These are phyloP conservation scores for Macroglossus sobrinus DNA, from an alignment of 2,113 vertebrate species.

Conservation along the genomic window DNA sequence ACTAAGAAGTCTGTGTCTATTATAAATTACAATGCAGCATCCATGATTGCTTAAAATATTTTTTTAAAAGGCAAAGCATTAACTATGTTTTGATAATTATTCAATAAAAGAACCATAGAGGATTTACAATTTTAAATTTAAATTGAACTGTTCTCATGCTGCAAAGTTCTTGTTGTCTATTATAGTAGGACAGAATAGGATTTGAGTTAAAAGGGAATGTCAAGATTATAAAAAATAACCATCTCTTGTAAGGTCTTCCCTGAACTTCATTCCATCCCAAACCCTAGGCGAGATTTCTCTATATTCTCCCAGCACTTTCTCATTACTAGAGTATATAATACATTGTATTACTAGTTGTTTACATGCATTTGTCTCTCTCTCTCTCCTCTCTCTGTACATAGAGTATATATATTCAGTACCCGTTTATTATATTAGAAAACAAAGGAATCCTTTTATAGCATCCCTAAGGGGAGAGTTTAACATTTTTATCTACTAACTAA, in stretches of 20 bases:
- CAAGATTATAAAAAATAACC: background rate
- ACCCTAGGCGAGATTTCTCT: background rate
- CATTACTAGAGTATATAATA: background rate
- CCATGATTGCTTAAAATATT: background rate
- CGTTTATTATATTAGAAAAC: background rate
- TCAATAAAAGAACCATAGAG: background rate
- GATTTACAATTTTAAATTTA: background rate
- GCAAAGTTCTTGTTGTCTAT: background rate
- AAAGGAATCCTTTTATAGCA: background rate
- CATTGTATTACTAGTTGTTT: background rate
- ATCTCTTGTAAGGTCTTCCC: background rate
- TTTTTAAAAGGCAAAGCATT: constrained; percentile 3
- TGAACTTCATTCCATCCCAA: background rate
- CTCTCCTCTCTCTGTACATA: too few relatives aligned
- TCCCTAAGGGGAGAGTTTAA: background rate
- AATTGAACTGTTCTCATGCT: background rate
- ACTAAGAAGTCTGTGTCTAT: background rate
- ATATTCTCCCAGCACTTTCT: background rate
- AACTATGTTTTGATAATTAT: constrained; percentile 22
- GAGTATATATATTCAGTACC: background rate
- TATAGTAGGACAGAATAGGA: background rate
- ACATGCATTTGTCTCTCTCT: background rate
- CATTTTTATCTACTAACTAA: background rate
- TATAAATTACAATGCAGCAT: constrained; percentile 25
- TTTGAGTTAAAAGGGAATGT: background rate